Base-by-base conservation (phyloP, 2,113 vertebrate genomes). In the Cochlearius cochlearius region DNA sequence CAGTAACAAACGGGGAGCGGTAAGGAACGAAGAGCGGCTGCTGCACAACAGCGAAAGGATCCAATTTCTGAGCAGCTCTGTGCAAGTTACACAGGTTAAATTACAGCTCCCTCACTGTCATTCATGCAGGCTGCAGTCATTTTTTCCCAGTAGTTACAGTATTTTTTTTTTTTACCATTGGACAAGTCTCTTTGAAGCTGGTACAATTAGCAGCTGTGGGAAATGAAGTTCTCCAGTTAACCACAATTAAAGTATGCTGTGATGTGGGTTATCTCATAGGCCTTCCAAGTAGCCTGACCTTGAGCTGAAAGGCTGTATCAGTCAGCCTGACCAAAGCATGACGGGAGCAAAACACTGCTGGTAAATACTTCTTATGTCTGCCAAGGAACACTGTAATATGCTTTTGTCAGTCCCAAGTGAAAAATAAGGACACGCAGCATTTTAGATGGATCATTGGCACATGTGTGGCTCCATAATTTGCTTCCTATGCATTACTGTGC, bases 61-160 rank as follows among this genome's bases (percentile, higher is more conserved):
- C 92, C 77, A 90, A 41, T 92, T 96, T 95, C 92, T 95, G 79
- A 93, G 80, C 80, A 90, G 77, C 76, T 92, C 67, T 52, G 0
- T 90, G 86, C 83, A 67, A 95, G 92, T 86, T 77, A 50, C 71
- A 50, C 76, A 88, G 78, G 67, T 86, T 92, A 88, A 95, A 91
- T 75, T 84, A 91, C 86, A 91, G 63, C 86, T 92, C 85, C 77
- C 53, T 97, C 87, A 94, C 77, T 94, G 96, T 86, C 94, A 83
- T 94, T 97, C 87, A 76, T 79, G 68, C 62, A 85, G 38, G 75
- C 96, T 93, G 68, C 88, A 95, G 85, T 88, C 45, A 76, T 97
- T 95, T 97, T 93, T 81, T 82, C 56, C 34, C 84, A 58, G 45
- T 68, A 86, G 45, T 94, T 97, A 89, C 5, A 92, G 63, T 59